A percentile compares a stretch with the other conserved stretches of the same genome.
phyloP scores from a whole-genome alignment of 2,113 vertebrate species.

The Brachionichthys hirsutus region DNA sequence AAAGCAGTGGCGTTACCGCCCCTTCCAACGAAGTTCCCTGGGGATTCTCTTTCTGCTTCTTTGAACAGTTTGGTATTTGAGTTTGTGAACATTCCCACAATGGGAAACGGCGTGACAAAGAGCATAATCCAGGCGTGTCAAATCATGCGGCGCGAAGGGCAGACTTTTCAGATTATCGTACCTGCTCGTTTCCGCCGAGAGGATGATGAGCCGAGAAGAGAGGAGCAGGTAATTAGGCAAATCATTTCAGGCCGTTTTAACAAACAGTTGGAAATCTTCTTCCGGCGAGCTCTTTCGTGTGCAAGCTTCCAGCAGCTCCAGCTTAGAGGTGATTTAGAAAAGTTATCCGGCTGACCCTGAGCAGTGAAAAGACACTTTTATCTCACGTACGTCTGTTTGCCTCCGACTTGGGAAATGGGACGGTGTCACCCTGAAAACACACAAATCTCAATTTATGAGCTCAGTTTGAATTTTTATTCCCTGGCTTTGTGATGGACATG shows the following conservation, averaged over 20 bases:
- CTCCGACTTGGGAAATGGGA: not conserved
- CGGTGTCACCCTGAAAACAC: not conserved
- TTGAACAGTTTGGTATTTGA: conserved; percentile 46
- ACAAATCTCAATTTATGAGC: not conserved
- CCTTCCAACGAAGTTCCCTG: conserved; percentile 24
- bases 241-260: conserved; percentile 16
- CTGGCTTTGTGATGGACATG: not conserved
- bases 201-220: conserved; percentile 28
- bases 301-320: conserved; percentile 1
- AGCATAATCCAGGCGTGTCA: conserved; percentile 46
- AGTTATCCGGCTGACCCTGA: conserved; percentile 3
- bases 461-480: not conserved
- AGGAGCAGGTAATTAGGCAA: conserved; percentile 31
- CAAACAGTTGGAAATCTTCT: conserved; percentile 14
- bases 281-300: not conserved
- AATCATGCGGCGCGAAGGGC: conserved; percentile 25
- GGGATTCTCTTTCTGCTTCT: conserved; percentile 48
- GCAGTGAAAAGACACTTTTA: not conserved
- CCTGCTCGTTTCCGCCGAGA: conserved; percentile 42
- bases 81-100: conserved; percentile 16
- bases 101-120: conserved; percentile 25
- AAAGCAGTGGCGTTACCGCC: conserved; percentile 26
- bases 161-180: conserved; percentile 49
- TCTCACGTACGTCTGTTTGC: conserved; percentile 4
- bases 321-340: conserved; percentile 25